Percentiles rank a stretch among this genome's conserved stretches.
phyloP scores from a whole-genome alignment of 2,888 invertebrate genomes.

The Melipona beecheii region DNA sequence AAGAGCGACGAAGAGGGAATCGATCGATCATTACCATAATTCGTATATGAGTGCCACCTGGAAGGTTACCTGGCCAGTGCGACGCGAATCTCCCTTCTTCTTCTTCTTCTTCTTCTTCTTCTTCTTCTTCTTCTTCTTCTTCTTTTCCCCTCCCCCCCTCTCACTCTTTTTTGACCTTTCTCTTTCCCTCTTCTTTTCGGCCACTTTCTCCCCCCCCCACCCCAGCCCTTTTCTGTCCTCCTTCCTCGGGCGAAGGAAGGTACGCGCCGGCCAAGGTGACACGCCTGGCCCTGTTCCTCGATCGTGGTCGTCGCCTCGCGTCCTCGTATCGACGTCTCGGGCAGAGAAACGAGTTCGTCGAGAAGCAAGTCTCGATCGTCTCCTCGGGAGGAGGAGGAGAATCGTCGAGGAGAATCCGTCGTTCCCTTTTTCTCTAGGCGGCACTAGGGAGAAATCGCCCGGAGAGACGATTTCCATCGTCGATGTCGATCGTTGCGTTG shows the following conservation, averaged over 20 bases:
- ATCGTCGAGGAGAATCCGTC: conserved; percentile 32
- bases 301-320: not conserved
- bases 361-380: conserved; percentile 33
- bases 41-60: conserved; percentile 80
- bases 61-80: conserved; percentile 70
- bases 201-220: conserved; percentile 36
- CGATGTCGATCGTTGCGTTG: conserved; percentile 1
- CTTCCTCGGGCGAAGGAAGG: conserved; percentile 42
- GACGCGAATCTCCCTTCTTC: conserved; percentile 47
- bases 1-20: conserved; percentile 62
- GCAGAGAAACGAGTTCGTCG: conserved; percentile 54
- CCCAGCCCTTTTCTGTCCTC: conserved; percentile 54
- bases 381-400: conserved; percentile 17
- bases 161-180: not conserved
- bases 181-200: conserved; percentile 36
- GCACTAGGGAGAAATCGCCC: conserved; percentile 34
- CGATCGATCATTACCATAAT: conserved; percentile 81
- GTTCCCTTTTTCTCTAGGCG: conserved; percentile 1
- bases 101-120: not conserved
- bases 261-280: conserved; percentile 28
- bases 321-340: not conserved
- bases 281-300: conserved; percentile 15
- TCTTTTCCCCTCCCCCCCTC: not conserved
- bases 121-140: not conserved
- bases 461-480: conserved; percentile 24